Evolutionary conservation across 1,140 invertebrate species (phyloP).

Genomic region (Metaphire vulgaris): DNA sequence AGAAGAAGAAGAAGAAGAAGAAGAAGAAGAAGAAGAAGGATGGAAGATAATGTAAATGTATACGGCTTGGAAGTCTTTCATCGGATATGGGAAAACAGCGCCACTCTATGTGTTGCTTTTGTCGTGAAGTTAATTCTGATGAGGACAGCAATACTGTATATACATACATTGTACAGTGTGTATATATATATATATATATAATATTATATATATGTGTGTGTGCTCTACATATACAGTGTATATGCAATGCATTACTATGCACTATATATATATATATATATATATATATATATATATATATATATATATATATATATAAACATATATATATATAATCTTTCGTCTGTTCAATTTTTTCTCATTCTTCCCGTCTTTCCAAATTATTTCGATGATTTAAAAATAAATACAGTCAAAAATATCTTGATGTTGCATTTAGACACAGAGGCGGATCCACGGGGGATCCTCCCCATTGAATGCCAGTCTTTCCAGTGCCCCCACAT

Average conservation of each 20-base stretch:
- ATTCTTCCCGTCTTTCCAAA: too few relatives aligned
- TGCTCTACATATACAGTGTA: background rate
- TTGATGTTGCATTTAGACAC: too few relatives aligned
- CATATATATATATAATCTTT: background rate
- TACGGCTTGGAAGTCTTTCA: too few relatives aligned
- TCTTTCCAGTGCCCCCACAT: too few relatives aligned
- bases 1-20: background rate
- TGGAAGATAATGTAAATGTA: too few relatives aligned
- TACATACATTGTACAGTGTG: background rate
- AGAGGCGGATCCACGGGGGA: too few relatives aligned
- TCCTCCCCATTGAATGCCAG: too few relatives aligned
- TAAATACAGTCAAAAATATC: too few relatives aligned
- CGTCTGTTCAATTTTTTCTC: too few relatives aligned
- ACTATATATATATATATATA: slow-evolving; percentile 1
- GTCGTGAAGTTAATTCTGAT: background rate
- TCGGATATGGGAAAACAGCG: background rate
- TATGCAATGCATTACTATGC: background rate
- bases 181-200: slow-evolving; percentile 1
- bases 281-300: background rate
- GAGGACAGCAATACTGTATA: background rate
- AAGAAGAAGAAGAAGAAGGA: background rate
- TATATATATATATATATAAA: background rate
- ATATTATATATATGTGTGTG: background rate
- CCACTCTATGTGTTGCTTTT: background rate
- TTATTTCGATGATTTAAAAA: too few relatives aligned